Conservation (phyloP, 2,113 vertebrate genomes). For the Hippocampus comes region DNA sequence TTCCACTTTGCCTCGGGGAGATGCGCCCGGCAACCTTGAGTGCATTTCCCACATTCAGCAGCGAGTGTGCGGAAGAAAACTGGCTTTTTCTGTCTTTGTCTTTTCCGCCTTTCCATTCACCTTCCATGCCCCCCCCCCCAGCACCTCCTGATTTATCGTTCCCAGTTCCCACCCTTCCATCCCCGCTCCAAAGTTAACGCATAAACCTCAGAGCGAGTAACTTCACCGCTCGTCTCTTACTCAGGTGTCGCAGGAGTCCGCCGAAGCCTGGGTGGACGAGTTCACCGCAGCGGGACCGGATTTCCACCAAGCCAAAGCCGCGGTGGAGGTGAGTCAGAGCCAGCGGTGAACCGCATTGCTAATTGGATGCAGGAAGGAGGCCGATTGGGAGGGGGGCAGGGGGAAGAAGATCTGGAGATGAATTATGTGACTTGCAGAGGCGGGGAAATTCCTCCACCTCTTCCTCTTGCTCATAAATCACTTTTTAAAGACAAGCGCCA, state of each 20-base stretch:
- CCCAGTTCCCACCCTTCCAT: neutral
- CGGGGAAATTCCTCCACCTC: constrained; percentile 6
- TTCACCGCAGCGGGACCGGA: constrained; percentile 82
- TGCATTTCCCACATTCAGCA: neutral
- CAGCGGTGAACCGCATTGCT: constrained; percentile 6
- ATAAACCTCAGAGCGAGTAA: constrained; percentile 7
- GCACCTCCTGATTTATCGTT: constrained; percentile 17
- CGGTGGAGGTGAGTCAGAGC: constrained; percentile 85
- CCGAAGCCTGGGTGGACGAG: constrained; percentile 95
- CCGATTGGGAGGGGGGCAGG: neutral
- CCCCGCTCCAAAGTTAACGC: constrained; percentile 5
- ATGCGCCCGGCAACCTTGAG: neutral
- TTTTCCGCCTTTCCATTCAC: constrained; percentile 45
- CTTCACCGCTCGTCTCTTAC: constrained; percentile 23
- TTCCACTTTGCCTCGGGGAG: neutral
- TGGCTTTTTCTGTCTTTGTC: constrained; percentile 28
- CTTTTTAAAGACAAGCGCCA: neutral
- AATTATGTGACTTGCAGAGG: neutral
- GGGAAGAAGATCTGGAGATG: constrained; percentile 1
- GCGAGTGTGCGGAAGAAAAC: neutral
- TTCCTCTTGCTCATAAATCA: neutral
- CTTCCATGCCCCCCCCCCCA: constrained; percentile 20
- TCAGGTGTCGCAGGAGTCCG: constrained; percentile 84
- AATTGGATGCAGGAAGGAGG: neutral
- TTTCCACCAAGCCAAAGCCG: constrained; percentile 93